Evolutionary conservation across 2,113 vertebrate genomes (phyloP).

Genomic region (Anas platyrhynchos): DNA sequence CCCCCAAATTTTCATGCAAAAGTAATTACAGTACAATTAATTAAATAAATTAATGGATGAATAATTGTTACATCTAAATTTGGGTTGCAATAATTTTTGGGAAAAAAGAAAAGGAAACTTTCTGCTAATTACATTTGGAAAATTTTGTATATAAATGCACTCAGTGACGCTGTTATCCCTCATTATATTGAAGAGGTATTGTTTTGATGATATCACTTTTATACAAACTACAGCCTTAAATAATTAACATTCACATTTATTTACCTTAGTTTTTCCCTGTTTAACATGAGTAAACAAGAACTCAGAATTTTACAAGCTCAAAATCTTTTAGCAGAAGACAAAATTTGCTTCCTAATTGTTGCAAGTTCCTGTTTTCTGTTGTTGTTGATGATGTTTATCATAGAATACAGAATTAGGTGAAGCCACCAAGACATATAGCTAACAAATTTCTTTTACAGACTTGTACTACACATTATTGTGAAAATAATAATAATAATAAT

Average conservation of each 20-base stretch:
- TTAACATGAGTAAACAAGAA: background rate
- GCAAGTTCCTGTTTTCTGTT: accelerated
- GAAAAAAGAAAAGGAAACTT: background rate
- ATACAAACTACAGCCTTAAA: background rate
- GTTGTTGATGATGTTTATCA: background rate
- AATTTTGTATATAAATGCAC: accelerated
- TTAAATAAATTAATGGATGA: background rate
- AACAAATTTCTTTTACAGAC: background rate
- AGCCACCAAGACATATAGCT: background rate
- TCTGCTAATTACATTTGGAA: background rate
- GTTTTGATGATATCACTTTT: background rate
- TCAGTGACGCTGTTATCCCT: background rate
- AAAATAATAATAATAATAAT: background rate
- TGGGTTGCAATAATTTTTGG: background rate
- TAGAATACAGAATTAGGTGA: background rate
- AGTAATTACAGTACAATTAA: background rate
- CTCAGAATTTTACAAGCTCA: background rate
- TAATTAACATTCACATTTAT: background rate
- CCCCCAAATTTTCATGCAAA: background rate
- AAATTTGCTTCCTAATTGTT: background rate
- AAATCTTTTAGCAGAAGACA: background rate
- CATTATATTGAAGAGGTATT: background rate
- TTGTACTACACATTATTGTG: accelerated
- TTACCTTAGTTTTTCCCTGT: background rate
- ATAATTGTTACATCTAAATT: background rate